Base-by-base conservation (phyloP, 1,140 invertebrate species). In the Drosophila nebulosa region DNA sequence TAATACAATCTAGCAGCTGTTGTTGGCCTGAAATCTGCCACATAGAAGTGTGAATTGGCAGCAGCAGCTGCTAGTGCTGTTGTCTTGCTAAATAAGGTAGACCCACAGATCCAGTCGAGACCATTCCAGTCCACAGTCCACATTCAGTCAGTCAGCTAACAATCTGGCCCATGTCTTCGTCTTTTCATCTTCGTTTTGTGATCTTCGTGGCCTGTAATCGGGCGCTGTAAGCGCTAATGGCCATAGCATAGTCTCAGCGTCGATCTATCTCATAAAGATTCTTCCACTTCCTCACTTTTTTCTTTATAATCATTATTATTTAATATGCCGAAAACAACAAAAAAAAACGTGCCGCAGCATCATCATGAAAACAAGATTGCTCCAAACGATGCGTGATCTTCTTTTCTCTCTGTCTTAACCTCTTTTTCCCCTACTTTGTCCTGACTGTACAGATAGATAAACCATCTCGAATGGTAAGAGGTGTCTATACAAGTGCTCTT, bases 191-290 rank as follows among this genome's bases (percentile, higher is more conserved):
- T 42, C 61, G 30, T 52, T 55, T 35, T 32, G 21, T 9, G 7
- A 68, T 74, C 59, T 63, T 12, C 63, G 69, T 86, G 61, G 78
- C 75, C 81, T 88, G 81, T 86, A 86, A 86, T 86, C 81, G 83
- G 81, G 67, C 74, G 83, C 83, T 86, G 81, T 86, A 86, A 86
- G 81, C 81, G 81, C 81, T 86, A 86, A 86, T 86, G 78, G 81
- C 81, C 83, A 78, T 77, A 77, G 80, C 84, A 69, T 63, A 55
- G 60, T 36, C 46, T 65, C 62, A 63, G 62, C 46, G 62, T 42
- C 59, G 69, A 80, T 85, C 68, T 79, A 68, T 76, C 79, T 67
- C 81, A 78, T 86, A 74, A 80, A 86, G 83, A 81, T 78, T 74
- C 81, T 69, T 65, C 70, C 81, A 86, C 83, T 86, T 86, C 81